Conservation (phyloP, 2,888 invertebrate genomes). For the Allolobophora icterica region DNA sequence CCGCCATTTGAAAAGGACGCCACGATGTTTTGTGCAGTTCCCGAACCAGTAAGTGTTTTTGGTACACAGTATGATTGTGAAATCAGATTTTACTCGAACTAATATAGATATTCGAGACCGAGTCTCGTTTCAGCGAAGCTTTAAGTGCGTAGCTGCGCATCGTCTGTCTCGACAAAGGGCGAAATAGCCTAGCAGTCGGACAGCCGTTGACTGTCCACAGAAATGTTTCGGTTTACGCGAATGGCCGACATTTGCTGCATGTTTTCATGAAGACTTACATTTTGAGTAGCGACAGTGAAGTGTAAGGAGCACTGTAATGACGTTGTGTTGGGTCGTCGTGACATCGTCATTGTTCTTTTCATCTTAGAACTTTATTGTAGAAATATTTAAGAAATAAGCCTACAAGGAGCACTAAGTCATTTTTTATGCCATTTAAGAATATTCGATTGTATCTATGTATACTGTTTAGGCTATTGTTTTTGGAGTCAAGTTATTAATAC, state of each 20-base stretch:
- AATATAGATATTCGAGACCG: background rate
- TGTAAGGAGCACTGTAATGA: background rate
- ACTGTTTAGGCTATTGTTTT: background rate
- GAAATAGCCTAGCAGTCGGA: background rate
- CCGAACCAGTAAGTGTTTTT: constrained; percentile 21
- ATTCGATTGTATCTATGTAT: background rate
- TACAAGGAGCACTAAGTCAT: background rate
- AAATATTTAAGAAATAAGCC: background rate
- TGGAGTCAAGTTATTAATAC: background rate
- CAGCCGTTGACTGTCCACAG: background rate
- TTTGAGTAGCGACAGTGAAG: too few relatives aligned
- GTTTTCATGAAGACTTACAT: background rate
- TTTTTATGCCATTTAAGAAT: background rate
- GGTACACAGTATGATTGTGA: background rate
- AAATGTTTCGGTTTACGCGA: background rate
- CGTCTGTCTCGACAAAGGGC: background rate
- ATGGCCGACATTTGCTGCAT: background rate
- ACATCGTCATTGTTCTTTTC: background rate
- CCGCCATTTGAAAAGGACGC: background rate
- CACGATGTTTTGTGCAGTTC: constrained; percentile 24
- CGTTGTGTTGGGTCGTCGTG: background rate
- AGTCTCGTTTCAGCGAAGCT: background rate
- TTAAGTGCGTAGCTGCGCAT: background rate
- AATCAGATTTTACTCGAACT: background rate
- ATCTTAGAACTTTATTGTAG: background rate